These are phyloP conservation scores for Stegostoma tigrinum DNA, from an alignment of 2,113 vertebrate species.

Conservation along the genomic window DNA sequence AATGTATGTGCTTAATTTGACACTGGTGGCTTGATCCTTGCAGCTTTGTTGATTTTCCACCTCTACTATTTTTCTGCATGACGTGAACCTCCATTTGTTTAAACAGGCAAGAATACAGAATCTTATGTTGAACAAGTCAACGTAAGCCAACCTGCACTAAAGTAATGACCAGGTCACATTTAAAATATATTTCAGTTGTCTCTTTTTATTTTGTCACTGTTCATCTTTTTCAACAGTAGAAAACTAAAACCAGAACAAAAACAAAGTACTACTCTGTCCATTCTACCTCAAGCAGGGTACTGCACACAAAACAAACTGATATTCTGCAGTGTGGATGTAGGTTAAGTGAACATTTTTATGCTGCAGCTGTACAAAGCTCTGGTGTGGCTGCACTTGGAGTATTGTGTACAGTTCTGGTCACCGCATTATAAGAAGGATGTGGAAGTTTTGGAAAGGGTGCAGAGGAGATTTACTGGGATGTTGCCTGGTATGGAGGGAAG, in stretches of 20 bases:
- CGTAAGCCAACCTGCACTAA: neutral
- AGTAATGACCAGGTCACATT: neutral
- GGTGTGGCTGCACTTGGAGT: no score
- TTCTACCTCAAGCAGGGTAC: neutral
- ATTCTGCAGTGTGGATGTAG: neutral
- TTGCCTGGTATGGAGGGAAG: no score
- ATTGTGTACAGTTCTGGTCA: no score
- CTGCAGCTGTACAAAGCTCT: no score
- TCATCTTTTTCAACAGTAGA: neutral
- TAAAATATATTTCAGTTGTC: neutral
- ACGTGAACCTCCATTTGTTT: neutral
- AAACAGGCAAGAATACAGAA: neutral
- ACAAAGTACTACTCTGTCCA: neutral
- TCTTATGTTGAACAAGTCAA: neutral
- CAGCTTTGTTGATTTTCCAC: conserved; percentile 18
- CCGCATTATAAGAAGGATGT: no score
- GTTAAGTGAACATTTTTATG: neutral
- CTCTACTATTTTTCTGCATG: neutral
- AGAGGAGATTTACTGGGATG: no score
- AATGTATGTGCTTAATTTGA: neutral
- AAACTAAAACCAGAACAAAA: neutral
- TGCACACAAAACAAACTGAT: neutral
- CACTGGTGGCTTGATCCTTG: neutral
- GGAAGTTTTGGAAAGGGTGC: no score
- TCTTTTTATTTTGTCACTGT: neutral